Percentiles rank a stretch among this genome's conserved stretches.
These are phyloP conservation scores for Pristionchus mayeri DNA, from an alignment of 2,888 invertebrate species.

Conservation along the genomic window DNA sequence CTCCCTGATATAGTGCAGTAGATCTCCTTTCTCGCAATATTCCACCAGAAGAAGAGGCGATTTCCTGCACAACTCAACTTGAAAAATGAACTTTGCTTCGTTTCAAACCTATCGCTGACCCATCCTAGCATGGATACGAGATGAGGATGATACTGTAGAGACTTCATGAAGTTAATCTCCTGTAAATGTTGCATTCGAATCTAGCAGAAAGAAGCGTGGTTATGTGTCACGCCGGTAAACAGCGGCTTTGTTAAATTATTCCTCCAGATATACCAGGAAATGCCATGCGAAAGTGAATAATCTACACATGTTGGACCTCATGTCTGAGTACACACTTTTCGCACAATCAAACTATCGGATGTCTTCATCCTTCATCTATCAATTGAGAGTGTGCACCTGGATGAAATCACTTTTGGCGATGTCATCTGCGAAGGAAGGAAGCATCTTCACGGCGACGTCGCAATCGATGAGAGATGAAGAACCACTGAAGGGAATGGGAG, in stretches of 20 bases:
- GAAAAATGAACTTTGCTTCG: too few species aligned
- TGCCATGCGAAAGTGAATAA: too few species aligned
- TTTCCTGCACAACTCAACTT: conserved; percentile 53
- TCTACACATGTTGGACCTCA: too few species aligned
- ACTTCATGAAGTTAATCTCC: conserved; percentile 74
- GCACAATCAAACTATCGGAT: too few species aligned
- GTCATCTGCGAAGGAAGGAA: conserved; percentile 72
- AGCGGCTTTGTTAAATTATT: too few species aligned
- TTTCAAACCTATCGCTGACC: conserved; percentile 61
- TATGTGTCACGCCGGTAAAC: too few species aligned
- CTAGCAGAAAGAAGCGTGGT: neutral
- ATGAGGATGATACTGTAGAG: conserved; percentile 70
- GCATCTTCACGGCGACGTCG: conserved; percentile 70
- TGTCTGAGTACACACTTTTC: too few species aligned
- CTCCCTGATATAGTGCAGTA: conserved; percentile 67
- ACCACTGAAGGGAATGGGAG: neutral
- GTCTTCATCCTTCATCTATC: neutral
- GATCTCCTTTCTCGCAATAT: conserved; percentile 69
- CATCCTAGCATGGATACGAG: conserved; percentile 71
- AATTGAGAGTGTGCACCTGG: conserved; percentile 56
- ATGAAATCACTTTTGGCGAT: conserved; percentile 69
- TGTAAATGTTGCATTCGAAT: conserved; percentile 48
- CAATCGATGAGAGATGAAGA: conserved; percentile 56
- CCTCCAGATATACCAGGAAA: too few species aligned
- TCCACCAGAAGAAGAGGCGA: conserved; percentile 68